Percentiles rank a stretch among this genome's conserved stretches.
phyloP scores from a whole-genome alignment of 2,888 invertebrate species.

The Dioctria rufipes region DNA sequence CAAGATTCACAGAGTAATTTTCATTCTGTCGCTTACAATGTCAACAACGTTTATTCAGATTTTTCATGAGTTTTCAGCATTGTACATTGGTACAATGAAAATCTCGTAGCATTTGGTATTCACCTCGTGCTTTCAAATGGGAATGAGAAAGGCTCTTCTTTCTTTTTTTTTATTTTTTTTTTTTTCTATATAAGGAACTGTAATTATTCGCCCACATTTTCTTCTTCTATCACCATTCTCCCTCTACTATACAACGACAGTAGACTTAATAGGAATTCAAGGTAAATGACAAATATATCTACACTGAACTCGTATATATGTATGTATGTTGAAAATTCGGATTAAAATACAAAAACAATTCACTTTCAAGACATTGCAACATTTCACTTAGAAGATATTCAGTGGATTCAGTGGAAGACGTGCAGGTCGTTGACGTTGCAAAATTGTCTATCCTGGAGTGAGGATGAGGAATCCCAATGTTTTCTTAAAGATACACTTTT shows the following conservation, averaged over 20 bases:
- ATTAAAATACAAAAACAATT: constrained; percentile 13
- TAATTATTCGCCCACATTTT: constrained; percentile 8
- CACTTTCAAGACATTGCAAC: constrained; percentile 1
- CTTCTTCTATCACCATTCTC: constrained; percentile 10
- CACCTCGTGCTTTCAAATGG: neutral
- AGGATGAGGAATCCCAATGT: neutral
- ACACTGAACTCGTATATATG: too few relatives aligned
- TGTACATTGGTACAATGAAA: neutral
- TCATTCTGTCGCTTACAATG: neutral
- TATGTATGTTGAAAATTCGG: too few relatives aligned
- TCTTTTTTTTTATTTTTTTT: neutral
- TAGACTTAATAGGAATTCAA: too few relatives aligned
- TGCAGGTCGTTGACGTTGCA: neutral
- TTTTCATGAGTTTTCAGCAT: constrained; percentile 7
- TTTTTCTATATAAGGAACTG: constrained; percentile 24
- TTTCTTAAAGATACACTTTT: constrained; percentile 1
- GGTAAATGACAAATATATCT: too few relatives aligned
- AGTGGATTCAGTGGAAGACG: too few relatives aligned
- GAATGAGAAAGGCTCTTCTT: neutral
- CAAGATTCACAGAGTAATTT: constrained; percentile 1
- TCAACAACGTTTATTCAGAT: constrained; percentile 11
- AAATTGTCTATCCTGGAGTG: neutral
- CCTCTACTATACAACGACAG: too few relatives aligned
- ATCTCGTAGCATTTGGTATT: neutral
- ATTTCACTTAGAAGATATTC: neutral